Base-by-base conservation (phyloP, 2,797 vertebrate genomes). In the Cynopterus sphinx region DNA sequence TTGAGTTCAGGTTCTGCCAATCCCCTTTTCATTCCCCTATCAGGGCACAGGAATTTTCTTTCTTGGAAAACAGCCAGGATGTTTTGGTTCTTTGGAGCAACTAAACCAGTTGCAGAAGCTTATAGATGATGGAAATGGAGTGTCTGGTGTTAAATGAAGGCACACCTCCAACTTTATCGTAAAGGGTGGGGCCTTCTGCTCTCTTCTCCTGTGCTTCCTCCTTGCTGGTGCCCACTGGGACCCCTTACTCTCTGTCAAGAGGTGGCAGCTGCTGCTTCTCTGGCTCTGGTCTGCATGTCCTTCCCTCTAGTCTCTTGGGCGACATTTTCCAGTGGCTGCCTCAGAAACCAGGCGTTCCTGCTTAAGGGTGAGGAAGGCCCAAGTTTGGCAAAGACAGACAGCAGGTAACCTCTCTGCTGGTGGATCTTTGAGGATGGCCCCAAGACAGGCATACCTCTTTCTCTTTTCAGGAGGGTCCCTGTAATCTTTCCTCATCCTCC, bases 291-390 rank as follows among this genome's bases (percentile, higher is more conserved):
- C 65, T 81, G 31, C 19, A 0, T 41, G 83, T 73, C 87, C 82
- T 91, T 77, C 41, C 36, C 85, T 91, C 74, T 78, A 71, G 49
- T 92, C 74, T 83, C 89, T 22, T 3, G 55, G 89, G 91, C 41
- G 89, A 65, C 86, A 91, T 91, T 95, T 96, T 84, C 83, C 84
- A 84, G 79, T 51, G 93, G 77, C 82, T 77, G 86, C 59, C 89
- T 41, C 53, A 63, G 46, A 90, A 94, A 84, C 73, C 53, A 81
- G 68, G 11, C 4, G 4, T 51, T 92, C 51, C 83, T 43, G 55
- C 43, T 39, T 11, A 15, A 41, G 19, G 61, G 67, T n/a, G 6
- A 87, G 67, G 65, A 51, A 83, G 63, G 59, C 93, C 67, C 31
- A 67, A 28, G 71, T 31, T 57, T 7, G 65, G 68, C 63, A 49